A percentile compares a stretch with the other conserved stretches of the same genome.
Conservation (phyloP, 2,113 vertebrate genomes). For the Cebidichthys violaceus region DNA sequence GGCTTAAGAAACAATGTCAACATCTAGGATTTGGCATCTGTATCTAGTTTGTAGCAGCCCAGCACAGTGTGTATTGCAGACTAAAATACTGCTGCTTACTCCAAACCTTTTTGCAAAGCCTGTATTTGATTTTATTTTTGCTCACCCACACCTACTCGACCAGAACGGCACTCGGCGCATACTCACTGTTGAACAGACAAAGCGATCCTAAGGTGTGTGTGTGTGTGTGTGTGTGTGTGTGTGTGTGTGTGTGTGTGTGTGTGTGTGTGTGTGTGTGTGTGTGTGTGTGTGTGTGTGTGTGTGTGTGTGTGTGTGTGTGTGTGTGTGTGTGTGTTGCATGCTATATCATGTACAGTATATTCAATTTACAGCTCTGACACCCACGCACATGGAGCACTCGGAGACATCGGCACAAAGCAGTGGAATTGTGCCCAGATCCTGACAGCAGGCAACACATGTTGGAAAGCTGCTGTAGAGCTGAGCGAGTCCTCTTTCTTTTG, state of each 20-base stretch:
- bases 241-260: too few species aligned
- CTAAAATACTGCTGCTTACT: constrained; percentile 48
- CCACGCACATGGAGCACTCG: constrained; percentile 53
- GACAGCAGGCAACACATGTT: constrained; percentile 37
- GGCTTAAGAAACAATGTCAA: constrained; percentile 44
- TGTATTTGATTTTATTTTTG: constrained; percentile 33
- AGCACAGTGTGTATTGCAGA: constrained; percentile 37
- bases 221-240: too few species aligned
- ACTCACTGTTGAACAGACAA: constrained; percentile 52
- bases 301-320: too few species aligned
- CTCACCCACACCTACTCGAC: constrained; percentile 70
- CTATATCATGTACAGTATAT: constrained; percentile 50
- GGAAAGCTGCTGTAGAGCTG: constrained; percentile 24
- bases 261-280: too few species aligned
- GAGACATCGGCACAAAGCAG: constrained; percentile 51
- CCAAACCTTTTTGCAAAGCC: constrained; percentile 46
- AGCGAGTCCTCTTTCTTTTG: constrained; percentile 1
- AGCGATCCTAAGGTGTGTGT: constrained; percentile 60
- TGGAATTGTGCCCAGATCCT: constrained; percentile 30
- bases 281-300: too few species aligned
- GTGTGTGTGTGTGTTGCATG: too few species aligned
- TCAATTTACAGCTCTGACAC: constrained; percentile 57
- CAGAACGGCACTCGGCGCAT: constrained; percentile 48
- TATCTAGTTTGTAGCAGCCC: constrained; percentile 28
- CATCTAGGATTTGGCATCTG: constrained; percentile 32